These are phyloP conservation scores for Serranochromis macrocephalus DNA, from an alignment of 2,113 vertebrate genomes.

Conservation along the genomic window DNA sequence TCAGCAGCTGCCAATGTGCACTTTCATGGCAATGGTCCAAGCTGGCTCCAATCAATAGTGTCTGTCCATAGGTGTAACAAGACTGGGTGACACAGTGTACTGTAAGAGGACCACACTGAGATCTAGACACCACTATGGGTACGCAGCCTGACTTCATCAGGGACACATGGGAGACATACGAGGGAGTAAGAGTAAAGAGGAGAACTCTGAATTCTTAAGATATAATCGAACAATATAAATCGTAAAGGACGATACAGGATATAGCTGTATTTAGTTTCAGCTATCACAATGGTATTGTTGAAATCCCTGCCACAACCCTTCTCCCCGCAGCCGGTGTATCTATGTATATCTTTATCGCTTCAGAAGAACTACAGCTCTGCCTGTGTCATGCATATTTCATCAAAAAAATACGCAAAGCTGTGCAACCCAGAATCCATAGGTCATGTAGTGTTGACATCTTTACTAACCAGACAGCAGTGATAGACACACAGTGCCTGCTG, in stretches of 20 bases:
- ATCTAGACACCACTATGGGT: background rate
- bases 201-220: background rate
- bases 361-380: constrained; percentile 8
- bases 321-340: background rate
- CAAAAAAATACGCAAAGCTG: constrained; percentile 25
- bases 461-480: constrained; percentile 25
- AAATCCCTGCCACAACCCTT: background rate
- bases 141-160: background rate
- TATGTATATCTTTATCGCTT: background rate
- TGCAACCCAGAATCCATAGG: background rate
- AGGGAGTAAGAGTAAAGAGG: background rate
- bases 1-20: constrained; percentile 39
- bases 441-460: constrained; percentile 40
- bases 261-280: background rate
- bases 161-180: background rate
- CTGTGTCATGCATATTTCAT: constrained; percentile 58
- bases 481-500: background rate
- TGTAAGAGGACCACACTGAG: background rate
- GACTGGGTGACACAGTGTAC: constrained; percentile 10
- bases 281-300: background rate
- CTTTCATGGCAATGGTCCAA: constrained; percentile 29
- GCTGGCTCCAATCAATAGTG: constrained; percentile 41
- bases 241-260: background rate
- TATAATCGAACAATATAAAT: background rate
- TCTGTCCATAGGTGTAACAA: constrained; percentile 22